Evolutionary conservation across 2,797 vertebrate genomes (phyloP).

Genomic region (Hydrophis major): DNA sequence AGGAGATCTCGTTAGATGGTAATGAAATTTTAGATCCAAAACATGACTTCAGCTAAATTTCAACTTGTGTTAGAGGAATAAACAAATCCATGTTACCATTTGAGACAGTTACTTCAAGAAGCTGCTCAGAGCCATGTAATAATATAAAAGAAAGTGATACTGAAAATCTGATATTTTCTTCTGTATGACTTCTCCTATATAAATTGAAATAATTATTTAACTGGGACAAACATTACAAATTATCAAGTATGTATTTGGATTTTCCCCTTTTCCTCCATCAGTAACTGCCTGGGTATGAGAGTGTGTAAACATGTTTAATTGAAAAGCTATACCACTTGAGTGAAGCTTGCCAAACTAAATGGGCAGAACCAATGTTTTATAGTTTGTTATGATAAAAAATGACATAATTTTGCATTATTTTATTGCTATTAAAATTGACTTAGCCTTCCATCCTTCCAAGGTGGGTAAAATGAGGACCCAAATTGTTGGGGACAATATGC

Average conservation of each 20-base stretch:
- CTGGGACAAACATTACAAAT: background rate
- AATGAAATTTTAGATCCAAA: conserved; percentile 44
- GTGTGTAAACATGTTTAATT: background rate
- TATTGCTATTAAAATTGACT: background rate
- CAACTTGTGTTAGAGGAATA: conserved; percentile 8
- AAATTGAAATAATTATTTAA: background rate
- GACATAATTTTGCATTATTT: background rate
- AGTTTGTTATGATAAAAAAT: background rate
- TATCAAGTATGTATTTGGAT: background rate
- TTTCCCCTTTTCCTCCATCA: too few species aligned
- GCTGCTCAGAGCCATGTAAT: conserved; percentile 16
- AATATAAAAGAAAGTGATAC: background rate
- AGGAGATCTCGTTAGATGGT: conserved; percentile 37
- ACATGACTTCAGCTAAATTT: conserved; percentile 39
- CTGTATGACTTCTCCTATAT: background rate
- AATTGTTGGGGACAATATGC: too few species aligned
- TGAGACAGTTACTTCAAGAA: conserved; percentile 25
- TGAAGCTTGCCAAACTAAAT: background rate
- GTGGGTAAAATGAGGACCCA: too few species aligned
- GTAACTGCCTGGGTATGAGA: background rate
- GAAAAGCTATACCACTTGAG: background rate
- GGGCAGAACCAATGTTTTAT: background rate
- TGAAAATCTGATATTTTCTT: background rate
- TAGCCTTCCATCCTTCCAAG: too few species aligned
- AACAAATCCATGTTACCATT: background rate